A percentile compares a stretch with the other conserved stretches of the same genome.
Evolutionary conservation across 1,140 invertebrate genomes (phyloP).

Genomic region (Drosophila asahinai): DNA sequence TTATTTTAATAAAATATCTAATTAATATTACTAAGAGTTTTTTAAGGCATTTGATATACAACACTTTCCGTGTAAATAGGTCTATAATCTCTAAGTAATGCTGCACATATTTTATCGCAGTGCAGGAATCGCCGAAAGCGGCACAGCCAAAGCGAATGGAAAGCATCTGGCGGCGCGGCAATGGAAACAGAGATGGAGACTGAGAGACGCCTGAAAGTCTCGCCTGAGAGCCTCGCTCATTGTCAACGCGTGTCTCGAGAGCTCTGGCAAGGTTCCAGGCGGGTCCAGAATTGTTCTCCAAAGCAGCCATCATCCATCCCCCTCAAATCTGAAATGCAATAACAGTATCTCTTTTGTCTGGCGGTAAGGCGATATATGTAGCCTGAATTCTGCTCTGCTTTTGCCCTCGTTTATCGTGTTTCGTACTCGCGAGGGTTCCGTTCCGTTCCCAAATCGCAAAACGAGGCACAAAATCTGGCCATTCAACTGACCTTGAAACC

Average conservation of each 20-base stretch:
- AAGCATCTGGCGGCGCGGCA: slow-evolving; percentile 22
- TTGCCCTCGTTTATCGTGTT: slow-evolving; percentile 44
- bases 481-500: slow-evolving; percentile 53
- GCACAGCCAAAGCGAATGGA: slow-evolving; percentile 30
- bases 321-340: slow-evolving; percentile 48
- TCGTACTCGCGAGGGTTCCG: slow-evolving; percentile 23
- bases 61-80: neutral
- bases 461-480: slow-evolving; percentile 33
- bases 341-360: slow-evolving; percentile 59
- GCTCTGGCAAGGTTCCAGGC: slow-evolving; percentile 56
- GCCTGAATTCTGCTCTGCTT: slow-evolving; percentile 22
- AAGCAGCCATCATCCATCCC: neutral
- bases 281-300: slow-evolving; percentile 25
- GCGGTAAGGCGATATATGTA: slow-evolving; percentile 56
- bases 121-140: slow-evolving; percentile 38
- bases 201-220: slow-evolving; percentile 59
- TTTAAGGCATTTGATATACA: neutral
- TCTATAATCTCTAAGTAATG: rapidly evolving
- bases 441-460: slow-evolving; percentile 18
- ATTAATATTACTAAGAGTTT: neutral
- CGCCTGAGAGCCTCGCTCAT: slow-evolving; percentile 71
- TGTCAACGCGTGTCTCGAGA: slow-evolving; percentile 56
- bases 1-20: neutral
- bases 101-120: neutral
- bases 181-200: slow-evolving; percentile 12